Conservation (phyloP, 37 sponge, comb jelly and placozoan species). For the Bolinopsis microptera region DNA sequence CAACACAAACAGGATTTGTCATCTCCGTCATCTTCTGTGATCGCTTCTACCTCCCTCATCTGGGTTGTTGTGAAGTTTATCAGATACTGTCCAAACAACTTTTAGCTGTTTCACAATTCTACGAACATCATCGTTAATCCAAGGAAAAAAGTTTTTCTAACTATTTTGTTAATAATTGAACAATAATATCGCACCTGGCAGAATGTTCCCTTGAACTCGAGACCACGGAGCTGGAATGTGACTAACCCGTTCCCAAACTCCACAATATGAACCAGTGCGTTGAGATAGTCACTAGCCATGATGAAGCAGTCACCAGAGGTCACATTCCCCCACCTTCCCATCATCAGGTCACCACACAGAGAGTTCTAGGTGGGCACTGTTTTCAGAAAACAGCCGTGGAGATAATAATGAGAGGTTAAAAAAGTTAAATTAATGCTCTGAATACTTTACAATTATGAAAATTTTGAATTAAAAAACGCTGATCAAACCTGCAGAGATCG, state of each 20-base stretch:
- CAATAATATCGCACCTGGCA: constrained; percentile 61
- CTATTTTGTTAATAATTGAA: too few species aligned
- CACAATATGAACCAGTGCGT: constrained; percentile 93
- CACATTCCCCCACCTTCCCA: constrained; percentile 94
- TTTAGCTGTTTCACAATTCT: too few species aligned
- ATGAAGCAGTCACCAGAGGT: constrained; percentile 92
- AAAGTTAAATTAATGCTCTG: background rate
- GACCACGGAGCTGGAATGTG: constrained; percentile 93
- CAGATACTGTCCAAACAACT: too few species aligned
- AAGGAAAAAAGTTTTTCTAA: too few species aligned
- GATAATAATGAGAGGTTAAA: background rate
- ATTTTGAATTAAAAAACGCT: too few species aligned
- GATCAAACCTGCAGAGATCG: constrained; percentile 70
- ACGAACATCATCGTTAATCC: background rate
- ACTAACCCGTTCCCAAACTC: constrained; percentile 96
- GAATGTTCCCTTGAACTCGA: constrained; percentile 87
- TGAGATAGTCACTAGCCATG: constrained; percentile 84
- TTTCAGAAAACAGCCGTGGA: too few species aligned
- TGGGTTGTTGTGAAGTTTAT: constrained; percentile 69
- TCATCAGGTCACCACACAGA: constrained; percentile 86
- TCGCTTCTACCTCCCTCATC: constrained; percentile 92
- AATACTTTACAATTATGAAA: background rate
- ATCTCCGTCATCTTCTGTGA: constrained; percentile 83
- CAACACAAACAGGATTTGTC: constrained; percentile 77
- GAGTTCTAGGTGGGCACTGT: constrained; percentile 76